phyloP scores from a whole-genome alignment of 64 coral and sea anemone genomes.

The Pocillopora damicornis region DNA sequence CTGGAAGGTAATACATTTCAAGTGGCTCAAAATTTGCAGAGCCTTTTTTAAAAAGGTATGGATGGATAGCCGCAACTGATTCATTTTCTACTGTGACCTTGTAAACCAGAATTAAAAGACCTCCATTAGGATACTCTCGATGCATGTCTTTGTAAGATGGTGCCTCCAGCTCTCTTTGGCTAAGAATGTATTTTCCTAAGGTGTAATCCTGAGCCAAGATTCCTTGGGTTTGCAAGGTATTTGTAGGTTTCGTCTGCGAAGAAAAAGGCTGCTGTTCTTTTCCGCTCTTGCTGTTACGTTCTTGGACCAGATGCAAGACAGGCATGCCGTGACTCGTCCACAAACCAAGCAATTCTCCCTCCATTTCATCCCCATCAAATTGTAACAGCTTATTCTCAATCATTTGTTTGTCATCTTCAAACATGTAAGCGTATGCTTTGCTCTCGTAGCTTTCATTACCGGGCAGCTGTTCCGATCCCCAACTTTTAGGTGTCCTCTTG shows the following conservation, averaged over 20 bases:
- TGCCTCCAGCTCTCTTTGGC: neutral
- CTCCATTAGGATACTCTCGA: neutral
- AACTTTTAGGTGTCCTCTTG: neutral
- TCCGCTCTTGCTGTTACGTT: neutral
- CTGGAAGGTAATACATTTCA: neutral
- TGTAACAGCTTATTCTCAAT: neutral
- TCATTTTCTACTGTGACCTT: neutral
- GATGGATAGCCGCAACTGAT: neutral
- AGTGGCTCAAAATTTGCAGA: too few species aligned
- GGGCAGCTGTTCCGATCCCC: neutral
- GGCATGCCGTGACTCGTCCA: constrained; percentile 59
- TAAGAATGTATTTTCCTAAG: neutral
- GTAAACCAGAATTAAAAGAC: neutral
- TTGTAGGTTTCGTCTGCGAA: neutral
- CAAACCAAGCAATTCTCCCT: constrained; percentile 56
- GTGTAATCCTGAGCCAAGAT: neutral
- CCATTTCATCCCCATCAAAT: neutral
- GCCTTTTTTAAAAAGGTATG: neutral
- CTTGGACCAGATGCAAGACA: constrained; percentile 43
- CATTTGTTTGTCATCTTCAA: neutral
- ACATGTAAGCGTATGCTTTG: neutral
- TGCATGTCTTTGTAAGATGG: neutral
- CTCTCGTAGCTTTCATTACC: neutral
- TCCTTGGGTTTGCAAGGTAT: neutral
- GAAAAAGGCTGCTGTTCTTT: neutral